A percentile compares a stretch with the other conserved stretches of the same genome.
These are phyloP conservation scores for Emydoidea blandingii DNA, from an alignment of 2,797 vertebrate genomes.

Conservation along the genomic window DNA sequence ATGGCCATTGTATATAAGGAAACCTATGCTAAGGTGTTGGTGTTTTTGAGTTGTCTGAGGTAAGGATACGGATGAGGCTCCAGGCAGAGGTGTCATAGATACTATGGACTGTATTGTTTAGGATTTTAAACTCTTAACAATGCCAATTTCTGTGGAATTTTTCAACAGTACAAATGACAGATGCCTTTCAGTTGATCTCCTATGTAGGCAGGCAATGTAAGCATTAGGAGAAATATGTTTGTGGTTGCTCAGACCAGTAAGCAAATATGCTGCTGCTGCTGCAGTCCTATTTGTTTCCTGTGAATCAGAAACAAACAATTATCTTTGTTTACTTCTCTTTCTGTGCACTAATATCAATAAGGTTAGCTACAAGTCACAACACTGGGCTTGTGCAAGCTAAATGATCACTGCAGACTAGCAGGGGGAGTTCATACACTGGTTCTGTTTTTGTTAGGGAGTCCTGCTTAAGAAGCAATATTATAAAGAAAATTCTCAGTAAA, in stretches of 20 bases:
- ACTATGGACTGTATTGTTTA: not conserved
- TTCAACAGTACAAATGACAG: not conserved
- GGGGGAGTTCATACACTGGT: not conserved
- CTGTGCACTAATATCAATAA: not conserved
- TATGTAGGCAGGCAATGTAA: not conserved
- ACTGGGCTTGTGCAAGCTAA: not conserved
- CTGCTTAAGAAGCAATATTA: not conserved
- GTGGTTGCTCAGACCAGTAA: not conserved
- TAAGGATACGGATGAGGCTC: not conserved
- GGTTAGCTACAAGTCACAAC: conserved; percentile 4
- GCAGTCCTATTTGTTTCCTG: not conserved
- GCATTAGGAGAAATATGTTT: not conserved
- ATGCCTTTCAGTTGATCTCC: not conserved
- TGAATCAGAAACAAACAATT: not conserved
- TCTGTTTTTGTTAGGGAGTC: not conserved
- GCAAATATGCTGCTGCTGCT: not conserved
- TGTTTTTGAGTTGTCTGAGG: conserved; percentile 35
- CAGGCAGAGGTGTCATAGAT: not conserved
- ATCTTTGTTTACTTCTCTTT: not conserved
- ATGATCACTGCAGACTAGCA: not conserved
- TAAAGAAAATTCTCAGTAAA: not conserved
- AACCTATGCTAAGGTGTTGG: conserved; percentile 23
- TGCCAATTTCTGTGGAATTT: not conserved
- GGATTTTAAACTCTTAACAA: not conserved
- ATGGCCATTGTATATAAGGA: conserved; percentile 14